A percentile compares a stretch with the other conserved stretches of the same genome.
These are phyloP conservation scores for Acronicta leporina DNA, from an alignment of 2,888 invertebrate genomes.

Conservation along the genomic window DNA sequence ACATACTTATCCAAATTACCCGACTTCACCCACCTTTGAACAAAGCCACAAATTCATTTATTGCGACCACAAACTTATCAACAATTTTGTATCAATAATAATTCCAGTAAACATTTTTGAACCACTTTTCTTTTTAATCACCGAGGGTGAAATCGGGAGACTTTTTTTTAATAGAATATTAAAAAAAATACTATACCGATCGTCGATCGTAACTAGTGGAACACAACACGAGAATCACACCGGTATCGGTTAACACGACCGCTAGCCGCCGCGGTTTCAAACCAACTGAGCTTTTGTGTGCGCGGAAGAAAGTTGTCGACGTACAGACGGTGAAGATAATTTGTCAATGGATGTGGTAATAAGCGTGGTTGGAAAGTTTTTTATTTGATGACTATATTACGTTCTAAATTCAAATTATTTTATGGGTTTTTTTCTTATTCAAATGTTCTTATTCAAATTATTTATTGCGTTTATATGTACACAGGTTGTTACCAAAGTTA, in stretches of 20 bases:
- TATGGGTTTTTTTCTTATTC: too few species aligned
- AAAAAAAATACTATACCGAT: slow-evolving; percentile 47
- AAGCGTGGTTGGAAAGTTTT: slow-evolving; percentile 22
- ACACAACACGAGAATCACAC: slow-evolving; percentile 33
- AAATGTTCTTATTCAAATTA: too few species aligned
- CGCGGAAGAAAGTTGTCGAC: slow-evolving; percentile 54
- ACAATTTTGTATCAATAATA: not conserved
- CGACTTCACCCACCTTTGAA: slow-evolving; percentile 52
- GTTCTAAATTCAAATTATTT: too few species aligned
- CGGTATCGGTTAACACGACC: slow-evolving; percentile 36
- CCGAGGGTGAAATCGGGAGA: slow-evolving; percentile 45
- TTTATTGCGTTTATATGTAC: too few species aligned
- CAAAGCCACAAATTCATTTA: slow-evolving; percentile 14
- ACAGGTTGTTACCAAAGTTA: too few species aligned
- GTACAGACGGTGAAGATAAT: slow-evolving; percentile 19
- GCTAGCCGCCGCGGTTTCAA: slow-evolving; percentile 33
- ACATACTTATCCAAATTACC: slow-evolving; percentile 45
- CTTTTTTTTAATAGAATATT: slow-evolving; percentile 1
- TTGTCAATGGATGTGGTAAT: slow-evolving; percentile 38
- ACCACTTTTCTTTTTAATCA: slow-evolving; percentile 31
- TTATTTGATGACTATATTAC: not conserved
- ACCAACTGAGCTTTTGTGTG: slow-evolving; percentile 55
- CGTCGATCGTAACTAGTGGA: slow-evolving; percentile 43
- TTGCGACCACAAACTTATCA: slow-evolving; percentile 22
- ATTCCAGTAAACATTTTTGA: not conserved